Conservation (phyloP, 2,113 vertebrate genomes). For the Vulpes lagopus region DNA sequence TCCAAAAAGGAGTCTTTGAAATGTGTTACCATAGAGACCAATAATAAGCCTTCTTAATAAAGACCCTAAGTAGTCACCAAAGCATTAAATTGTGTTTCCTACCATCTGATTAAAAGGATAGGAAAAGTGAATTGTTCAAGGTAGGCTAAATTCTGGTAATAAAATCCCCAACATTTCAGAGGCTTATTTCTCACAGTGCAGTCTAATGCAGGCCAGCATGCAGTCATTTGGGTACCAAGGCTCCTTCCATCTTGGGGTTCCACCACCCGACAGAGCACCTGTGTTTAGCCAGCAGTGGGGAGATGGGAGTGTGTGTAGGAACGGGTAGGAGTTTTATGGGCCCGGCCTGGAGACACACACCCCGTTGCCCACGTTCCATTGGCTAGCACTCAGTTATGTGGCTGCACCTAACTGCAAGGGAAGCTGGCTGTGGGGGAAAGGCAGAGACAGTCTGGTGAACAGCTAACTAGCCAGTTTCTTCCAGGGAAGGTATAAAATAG, state of each 20-base stretch:
- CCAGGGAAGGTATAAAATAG: not conserved
- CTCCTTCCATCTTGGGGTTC: not conserved
- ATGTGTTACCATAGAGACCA: slow-evolving; percentile 80
- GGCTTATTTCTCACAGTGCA: slow-evolving; percentile 10
- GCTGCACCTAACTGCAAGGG: not conserved
- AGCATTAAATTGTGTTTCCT: slow-evolving; percentile 80
- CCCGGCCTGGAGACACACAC: not conserved
- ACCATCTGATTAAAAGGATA: slow-evolving; percentile 79
- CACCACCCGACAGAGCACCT: not conserved
- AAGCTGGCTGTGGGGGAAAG: not conserved
- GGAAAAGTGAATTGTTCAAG: slow-evolving; percentile 71
- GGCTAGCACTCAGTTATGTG: not conserved
- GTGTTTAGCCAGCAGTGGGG: not conserved
- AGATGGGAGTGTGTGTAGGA: not conserved
- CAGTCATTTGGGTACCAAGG: not conserved
- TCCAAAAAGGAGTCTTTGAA: slow-evolving; percentile 64
- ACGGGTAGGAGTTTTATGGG: not conserved
- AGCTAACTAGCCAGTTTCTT: not conserved
- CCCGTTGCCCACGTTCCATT: not conserved
- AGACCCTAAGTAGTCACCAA: slow-evolving; percentile 80
- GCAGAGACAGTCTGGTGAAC: not conserved
- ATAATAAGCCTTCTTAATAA: slow-evolving; percentile 81
- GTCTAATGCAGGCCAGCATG: not conserved
- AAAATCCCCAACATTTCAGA: slow-evolving; percentile 51
- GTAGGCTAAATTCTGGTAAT: slow-evolving; percentile 63